These are phyloP conservation scores for Semotilus atromaculatus DNA, from an alignment of 2,797 vertebrate species.

Conservation along the genomic window DNA sequence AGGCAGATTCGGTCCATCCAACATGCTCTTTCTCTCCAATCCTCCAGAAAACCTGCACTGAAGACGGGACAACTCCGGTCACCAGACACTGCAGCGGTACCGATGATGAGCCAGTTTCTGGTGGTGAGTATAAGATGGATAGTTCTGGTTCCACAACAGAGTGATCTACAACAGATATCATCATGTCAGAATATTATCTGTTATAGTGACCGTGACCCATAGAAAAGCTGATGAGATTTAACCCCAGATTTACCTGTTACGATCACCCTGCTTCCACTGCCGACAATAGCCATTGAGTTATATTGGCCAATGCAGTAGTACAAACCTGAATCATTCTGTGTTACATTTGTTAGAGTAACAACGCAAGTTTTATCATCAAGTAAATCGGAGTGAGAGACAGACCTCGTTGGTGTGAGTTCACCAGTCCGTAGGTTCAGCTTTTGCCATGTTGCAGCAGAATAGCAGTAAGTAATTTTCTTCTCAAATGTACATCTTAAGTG, in stretches of 20 bases:
- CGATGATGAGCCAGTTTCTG: not conserved
- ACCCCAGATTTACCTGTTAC: constrained; percentile 46
- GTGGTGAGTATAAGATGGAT: constrained; percentile 14
- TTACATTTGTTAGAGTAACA: not conserved
- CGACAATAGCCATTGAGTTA: not conserved
- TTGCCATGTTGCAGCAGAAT: not conserved
- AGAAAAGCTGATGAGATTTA: not conserved
- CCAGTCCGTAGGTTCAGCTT: constrained; percentile 44
- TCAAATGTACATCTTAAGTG: constrained; percentile 35
- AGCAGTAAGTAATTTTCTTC: accelerated
- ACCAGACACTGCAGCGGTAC: constrained; percentile 50
- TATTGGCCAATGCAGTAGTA: constrained; percentile 33
- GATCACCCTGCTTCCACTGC: constrained; percentile 52
- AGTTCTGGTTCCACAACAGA: not conserved
- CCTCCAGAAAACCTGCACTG: constrained; percentile 44
- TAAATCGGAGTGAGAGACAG: accelerated
- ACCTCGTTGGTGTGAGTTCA: not conserved
- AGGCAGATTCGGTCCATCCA: constrained; percentile 36
- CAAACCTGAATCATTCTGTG: constrained; percentile 39
- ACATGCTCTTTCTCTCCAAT: constrained; percentile 1
- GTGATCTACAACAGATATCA: constrained; percentile 20
- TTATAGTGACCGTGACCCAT: not conserved
- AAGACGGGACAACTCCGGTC: constrained; percentile 15
- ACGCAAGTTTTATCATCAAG: not conserved
- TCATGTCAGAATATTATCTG: not conserved